Evolutionary conservation across 2,113 vertebrate species (phyloP).

Genomic region (Zapornia atra): DNA sequence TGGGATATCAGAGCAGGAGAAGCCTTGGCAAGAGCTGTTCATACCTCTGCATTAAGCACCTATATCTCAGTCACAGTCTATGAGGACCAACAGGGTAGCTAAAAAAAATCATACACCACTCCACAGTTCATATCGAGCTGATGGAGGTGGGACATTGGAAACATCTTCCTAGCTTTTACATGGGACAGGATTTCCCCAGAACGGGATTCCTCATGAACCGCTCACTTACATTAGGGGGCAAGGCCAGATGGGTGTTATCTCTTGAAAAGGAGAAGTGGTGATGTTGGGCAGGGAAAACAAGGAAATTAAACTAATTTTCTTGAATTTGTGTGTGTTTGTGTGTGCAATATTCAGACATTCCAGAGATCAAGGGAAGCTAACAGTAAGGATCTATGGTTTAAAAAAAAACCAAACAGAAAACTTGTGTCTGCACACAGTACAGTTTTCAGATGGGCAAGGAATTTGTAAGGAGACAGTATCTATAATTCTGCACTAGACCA

Average conservation of each 20-base stretch:
- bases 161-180: background rate
- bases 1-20: accelerated
- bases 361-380: background rate
- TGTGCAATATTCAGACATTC: background rate
- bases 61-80: background rate
- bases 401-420: background rate
- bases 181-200: background rate
- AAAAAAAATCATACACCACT: background rate
- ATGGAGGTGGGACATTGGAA: background rate
- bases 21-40: background rate
- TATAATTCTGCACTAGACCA: background rate
- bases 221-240: background rate
- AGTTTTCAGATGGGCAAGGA: background rate
- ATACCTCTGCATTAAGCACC: background rate
- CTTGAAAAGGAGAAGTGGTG: background rate
- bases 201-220: background rate
- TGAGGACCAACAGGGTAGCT: background rate
- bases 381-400: background rate
- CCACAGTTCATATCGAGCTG: background rate
- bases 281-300: background rate
- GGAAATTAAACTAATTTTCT: background rate
- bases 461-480: background rate
- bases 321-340: background rate
- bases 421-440: background rate
- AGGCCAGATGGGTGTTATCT: background rate